Percentiles rank a stretch among this genome's conserved stretches.
These are phyloP conservation scores for Pipa parva DNA, from an alignment of 2,113 vertebrate genomes.

Conservation along the genomic window DNA sequence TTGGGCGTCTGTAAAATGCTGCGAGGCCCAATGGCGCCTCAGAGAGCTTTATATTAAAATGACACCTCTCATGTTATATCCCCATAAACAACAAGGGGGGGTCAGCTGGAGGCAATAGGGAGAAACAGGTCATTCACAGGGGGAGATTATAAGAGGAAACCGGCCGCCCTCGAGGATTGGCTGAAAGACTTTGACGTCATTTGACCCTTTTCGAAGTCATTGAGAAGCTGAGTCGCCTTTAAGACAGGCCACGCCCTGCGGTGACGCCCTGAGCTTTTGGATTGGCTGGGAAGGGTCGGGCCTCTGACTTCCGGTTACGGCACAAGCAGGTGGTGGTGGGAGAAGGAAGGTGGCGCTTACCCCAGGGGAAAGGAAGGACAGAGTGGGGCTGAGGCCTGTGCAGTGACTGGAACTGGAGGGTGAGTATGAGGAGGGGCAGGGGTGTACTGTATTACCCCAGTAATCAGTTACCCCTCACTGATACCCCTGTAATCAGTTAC, in stretches of 20 bases:
- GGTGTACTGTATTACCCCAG: too few relatives aligned
- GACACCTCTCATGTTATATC: too few relatives aligned
- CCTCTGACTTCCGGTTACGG: slow-evolving; percentile 51
- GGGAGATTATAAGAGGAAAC: not conserved
- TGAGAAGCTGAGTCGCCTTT: not conserved
- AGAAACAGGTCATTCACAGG: too few relatives aligned
- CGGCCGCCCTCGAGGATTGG: slow-evolving; percentile 1
- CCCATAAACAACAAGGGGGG: not conserved
- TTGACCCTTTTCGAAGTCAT: not conserved
- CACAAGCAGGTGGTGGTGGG: not conserved
- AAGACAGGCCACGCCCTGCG: not conserved
- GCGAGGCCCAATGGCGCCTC: too few relatives aligned
- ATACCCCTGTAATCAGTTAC: too few relatives aligned
- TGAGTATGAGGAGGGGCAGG: not conserved
- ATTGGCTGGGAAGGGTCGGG: slow-evolving; percentile 3
- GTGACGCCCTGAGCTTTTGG: not conserved
- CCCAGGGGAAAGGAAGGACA: slow-evolving; percentile 34
- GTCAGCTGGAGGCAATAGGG: slow-evolving; percentile 34
- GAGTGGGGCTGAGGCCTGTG: slow-evolving; percentile 12
- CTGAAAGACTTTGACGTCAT: not conserved
- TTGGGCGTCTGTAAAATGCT: too few relatives aligned
- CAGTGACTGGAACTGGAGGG: not conserved
- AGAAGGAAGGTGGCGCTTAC: slow-evolving; percentile 20
- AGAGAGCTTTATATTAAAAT: too few relatives aligned
- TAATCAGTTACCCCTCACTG: too few relatives aligned